phyloP scores from a whole-genome alignment of 2,113 vertebrate genomes.

The Bombycilla garrulus region DNA sequence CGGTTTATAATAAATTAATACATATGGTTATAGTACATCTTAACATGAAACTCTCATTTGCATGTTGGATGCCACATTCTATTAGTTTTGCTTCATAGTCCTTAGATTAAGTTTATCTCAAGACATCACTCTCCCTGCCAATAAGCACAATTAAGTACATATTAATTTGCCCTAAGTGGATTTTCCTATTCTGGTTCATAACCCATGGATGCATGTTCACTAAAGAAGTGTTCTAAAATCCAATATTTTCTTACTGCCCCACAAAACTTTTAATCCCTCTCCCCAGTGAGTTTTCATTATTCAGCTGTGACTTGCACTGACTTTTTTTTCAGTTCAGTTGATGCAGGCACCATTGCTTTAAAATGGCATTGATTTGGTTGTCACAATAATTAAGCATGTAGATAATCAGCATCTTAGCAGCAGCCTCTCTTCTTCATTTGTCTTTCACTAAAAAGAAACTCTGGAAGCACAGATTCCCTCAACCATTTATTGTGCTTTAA shows the following conservation, averaged over 20 bases:
- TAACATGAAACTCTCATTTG: conserved; percentile 51
- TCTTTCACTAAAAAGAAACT: not conserved
- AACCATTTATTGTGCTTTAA: not conserved
- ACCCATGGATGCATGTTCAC: not conserved
- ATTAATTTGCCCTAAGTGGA: conserved; percentile 39
- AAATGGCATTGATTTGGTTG: not conserved
- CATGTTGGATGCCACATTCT: conserved; percentile 33
- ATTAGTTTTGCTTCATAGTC: conserved; percentile 63
- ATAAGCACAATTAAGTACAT: conserved; percentile 50
- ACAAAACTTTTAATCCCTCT: not conserved
- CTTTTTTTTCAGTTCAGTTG: not conserved
- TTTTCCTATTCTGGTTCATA: not conserved
- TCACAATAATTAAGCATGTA: not conserved
- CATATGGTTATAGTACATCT: conserved; percentile 43
- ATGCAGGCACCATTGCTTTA: not conserved
- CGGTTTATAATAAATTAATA: conserved; percentile 57
- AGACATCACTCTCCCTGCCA: conserved; percentile 21
- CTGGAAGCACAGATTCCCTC: not conserved
- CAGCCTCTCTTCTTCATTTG: not conserved
- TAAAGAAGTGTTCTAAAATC: not conserved
- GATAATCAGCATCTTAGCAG: not conserved
- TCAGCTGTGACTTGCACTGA: not conserved
- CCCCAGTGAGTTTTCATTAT: not conserved
- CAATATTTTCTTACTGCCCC: not conserved
- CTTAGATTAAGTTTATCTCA: conserved; percentile 60